Evolutionary conservation across 2,797 vertebrate genomes (phyloP).

Genomic region (Chelidonichthys spinosus): DNA sequence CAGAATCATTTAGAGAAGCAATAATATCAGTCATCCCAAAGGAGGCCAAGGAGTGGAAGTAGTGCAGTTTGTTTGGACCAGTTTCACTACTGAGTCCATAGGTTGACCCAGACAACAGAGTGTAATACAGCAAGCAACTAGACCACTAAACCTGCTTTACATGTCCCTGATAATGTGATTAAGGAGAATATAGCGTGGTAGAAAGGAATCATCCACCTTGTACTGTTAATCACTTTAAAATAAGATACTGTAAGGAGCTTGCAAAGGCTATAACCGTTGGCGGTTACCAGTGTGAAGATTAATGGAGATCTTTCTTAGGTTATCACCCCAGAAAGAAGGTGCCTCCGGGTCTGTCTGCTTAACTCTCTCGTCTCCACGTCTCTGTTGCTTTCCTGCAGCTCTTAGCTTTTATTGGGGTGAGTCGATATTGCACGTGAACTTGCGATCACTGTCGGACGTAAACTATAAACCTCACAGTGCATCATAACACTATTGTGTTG

Average conservation of each 20-base stretch:
- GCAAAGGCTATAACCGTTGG: background rate
- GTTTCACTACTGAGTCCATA: background rate
- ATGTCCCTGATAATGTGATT: constrained; percentile 11
- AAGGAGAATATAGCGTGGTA: background rate
- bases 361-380: background rate
- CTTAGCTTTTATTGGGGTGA: constrained; percentile 9
- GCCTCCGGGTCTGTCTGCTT: background rate
- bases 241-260: background rate
- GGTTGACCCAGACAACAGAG: background rate
- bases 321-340: constrained; percentile 1
- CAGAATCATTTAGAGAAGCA: constrained; percentile 10
- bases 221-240: constrained; percentile 7
- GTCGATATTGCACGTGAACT: constrained; percentile 11
- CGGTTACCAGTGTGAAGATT: constrained; percentile 10
- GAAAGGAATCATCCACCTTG: background rate
- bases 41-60: background rate
- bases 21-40: constrained; percentile 15
- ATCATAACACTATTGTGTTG: background rate
- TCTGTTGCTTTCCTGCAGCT: background rate
- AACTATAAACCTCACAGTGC: constrained; percentile 8
- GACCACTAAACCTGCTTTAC: background rate
- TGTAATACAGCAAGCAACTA: background rate
- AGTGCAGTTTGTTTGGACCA: constrained; percentile 7
- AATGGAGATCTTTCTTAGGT: constrained; percentile 19
- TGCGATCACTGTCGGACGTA: background rate